Conservation (phyloP, 2,113 vertebrate species). For the Phrynosoma blainvillii region DNA sequence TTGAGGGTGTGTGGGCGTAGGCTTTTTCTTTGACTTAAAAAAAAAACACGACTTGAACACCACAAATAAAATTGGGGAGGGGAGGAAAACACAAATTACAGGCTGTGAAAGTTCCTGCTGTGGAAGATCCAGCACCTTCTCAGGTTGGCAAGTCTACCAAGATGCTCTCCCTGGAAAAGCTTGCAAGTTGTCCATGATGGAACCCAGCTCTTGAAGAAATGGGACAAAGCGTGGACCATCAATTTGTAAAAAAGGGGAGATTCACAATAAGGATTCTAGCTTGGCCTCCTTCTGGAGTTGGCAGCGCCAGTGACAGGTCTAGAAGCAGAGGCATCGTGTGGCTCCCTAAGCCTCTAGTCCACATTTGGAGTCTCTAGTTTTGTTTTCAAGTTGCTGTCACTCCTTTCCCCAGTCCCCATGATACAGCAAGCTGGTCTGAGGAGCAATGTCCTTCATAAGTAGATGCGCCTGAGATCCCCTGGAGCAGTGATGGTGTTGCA, state of each 20-base stretch:
- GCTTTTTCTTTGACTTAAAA: conserved; percentile 77
- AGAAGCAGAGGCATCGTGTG: conserved; percentile 50
- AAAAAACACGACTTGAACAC: conserved; percentile 74
- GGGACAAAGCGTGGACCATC: conserved; percentile 38
- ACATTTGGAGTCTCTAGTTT: conserved; percentile 59
- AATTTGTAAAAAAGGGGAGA: conserved; percentile 64
- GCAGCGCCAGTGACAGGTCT: conserved; percentile 48
- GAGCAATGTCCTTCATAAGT: conserved; percentile 88
- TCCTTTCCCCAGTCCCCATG: conserved; percentile 48
- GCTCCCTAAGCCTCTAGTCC: conserved; percentile 65
- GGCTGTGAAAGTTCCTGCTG: conserved; percentile 63
- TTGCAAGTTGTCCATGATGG: conserved; percentile 43
- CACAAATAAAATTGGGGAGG: conserved; percentile 65
- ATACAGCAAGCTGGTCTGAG: conserved; percentile 54
- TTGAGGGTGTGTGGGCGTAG: conserved; percentile 55
- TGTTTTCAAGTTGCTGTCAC: conserved; percentile 60
- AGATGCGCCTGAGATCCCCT: conserved; percentile 96
- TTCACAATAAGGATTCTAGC: conserved; percentile 64
- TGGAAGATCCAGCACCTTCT: conserved; percentile 65
- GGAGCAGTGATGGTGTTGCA: conserved; percentile 99
- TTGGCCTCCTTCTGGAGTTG: conserved; percentile 54
- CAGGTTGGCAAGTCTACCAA: conserved; percentile 50
- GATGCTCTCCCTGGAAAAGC: conserved; percentile 58
- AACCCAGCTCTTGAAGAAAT: conserved; percentile 61
- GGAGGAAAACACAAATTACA: conserved; percentile 69